phyloP scores from a whole-genome alignment of 2,113 vertebrate species.

The Ranitomeya variabilis region DNA sequence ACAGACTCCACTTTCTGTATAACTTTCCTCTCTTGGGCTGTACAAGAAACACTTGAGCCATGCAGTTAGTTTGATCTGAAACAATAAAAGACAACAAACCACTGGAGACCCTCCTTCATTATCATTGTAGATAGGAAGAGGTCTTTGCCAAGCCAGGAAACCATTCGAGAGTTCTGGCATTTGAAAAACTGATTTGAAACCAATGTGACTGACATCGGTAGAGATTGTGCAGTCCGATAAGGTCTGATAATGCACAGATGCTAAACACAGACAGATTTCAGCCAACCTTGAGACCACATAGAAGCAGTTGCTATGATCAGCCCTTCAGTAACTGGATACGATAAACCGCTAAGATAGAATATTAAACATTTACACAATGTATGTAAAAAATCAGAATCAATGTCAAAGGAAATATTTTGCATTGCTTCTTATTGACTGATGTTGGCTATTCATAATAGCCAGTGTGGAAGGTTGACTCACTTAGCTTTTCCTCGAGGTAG shows the following conservation, averaged over 20 bases:
- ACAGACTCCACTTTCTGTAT: neutral
- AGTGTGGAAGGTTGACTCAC: too few species aligned
- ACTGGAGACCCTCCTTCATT: neutral
- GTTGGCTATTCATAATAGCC: too few species aligned
- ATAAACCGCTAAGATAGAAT: neutral
- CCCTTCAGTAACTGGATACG: neutral
- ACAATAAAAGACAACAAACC: constrained; percentile 4
- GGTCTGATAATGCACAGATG: constrained; percentile 39
- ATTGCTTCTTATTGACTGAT: neutral
- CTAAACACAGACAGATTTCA: constrained; percentile 21
- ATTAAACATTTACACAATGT: neutral
- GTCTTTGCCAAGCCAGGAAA: neutral
- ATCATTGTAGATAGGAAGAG: constrained; percentile 20
- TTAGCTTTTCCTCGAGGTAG: too few species aligned
- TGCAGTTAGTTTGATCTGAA: constrained; percentile 31
- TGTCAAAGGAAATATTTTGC: neutral
- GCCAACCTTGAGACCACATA: neutral
- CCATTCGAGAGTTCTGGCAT: constrained; percentile 9
- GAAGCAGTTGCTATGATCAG: constrained; percentile 4
- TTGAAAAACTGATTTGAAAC: constrained; percentile 38
- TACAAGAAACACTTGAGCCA: neutral
- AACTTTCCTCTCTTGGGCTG: neutral
- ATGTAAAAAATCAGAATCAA: neutral
- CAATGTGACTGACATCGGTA: constrained; percentile 34
- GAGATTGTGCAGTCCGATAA: constrained; percentile 34